Evolutionary conservation across 2,888 invertebrate species (phyloP), one percentile per base, ranked within the genome.

Genomic region (Pharmacophagus antenor): DNA sequence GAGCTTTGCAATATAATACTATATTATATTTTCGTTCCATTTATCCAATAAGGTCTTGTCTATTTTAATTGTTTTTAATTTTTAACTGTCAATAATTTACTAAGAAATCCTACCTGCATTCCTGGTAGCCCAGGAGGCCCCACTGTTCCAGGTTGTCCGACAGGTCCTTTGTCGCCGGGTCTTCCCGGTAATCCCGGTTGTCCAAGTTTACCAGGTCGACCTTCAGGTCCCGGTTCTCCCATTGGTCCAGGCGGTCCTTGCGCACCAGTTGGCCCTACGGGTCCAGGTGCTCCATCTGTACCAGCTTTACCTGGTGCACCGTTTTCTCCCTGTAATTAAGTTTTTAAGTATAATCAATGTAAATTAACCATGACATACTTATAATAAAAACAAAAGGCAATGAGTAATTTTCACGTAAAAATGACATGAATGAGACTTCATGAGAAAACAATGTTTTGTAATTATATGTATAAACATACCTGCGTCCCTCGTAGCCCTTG

Each of bases 111-210:
- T 83, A 95, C 95, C 67, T 94, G 94, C 68, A 94, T 83, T 67
- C 96, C 96, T 55, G 94, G 93, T 15, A 93, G 85, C 63, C 96
- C 96, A 12, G 92, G 77, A 22, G 91, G 77, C 55, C 96, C 95
- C 12, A 93, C 85, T 54, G 88, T 82, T 3, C 96, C 96, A 6
- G 92, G 80, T 56, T 91, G 82, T 55, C 95, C 95, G 17, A 91
- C 80, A 0, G 95, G 95, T 54, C 95, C 95, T 73, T 95, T 96
- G 72, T 96, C 95, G 21, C 96, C 96, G 20, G 93, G 92, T 64
- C 95, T 85, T 37, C 96, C 96, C 2, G 93, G 76, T 63, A 95
- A 92, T 49, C 95, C 96, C 0, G 94, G 92, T 41, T 93, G 92
- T 2, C 95, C 95, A 56, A 92, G 85, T 76, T 95, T 95, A 6